Conservation (phyloP, 2,888 invertebrate genomes). For the Cataglyphis rosenhaueri region DNA sequence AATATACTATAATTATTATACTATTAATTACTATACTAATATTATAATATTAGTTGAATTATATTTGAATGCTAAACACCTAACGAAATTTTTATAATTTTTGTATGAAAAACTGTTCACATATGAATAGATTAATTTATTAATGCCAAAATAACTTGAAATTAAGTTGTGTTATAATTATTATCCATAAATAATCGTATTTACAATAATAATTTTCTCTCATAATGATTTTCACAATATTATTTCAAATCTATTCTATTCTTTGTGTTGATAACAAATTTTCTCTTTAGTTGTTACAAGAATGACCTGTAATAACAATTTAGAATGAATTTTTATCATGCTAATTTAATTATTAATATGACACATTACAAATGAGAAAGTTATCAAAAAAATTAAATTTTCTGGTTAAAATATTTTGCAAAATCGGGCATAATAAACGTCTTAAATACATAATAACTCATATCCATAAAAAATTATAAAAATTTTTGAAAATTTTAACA, state of each 20-base stretch:
- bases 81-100: constrained; percentile 17
- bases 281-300: neutral
- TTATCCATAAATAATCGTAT: neutral
- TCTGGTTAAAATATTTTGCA: neutral
- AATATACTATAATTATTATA: neutral
- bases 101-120: constrained; percentile 3
- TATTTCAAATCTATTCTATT: constrained; percentile 19
- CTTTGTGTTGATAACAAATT: neutral
- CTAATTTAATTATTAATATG: neutral
- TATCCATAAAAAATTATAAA: neutral
- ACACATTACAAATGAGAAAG: neutral
- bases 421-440: neutral
- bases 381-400: constrained; percentile 5
- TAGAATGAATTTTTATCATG: neutral
- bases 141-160: neutral
- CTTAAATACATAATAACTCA: neutral
- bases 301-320: neutral
- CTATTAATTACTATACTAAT: too few relatives aligned
- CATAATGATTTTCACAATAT: neutral
- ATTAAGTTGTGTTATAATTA: constrained; percentile 6
- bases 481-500: neutral
- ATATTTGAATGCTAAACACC: neutral
- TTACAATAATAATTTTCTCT: neutral
- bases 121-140: neutral
- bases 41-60: neutral